A percentile compares a stretch with the other conserved stretches of the same genome.
Evolutionary conservation across 2,113 vertebrate species (phyloP).

Genomic region (Hippoglossus stenolepis): DNA sequence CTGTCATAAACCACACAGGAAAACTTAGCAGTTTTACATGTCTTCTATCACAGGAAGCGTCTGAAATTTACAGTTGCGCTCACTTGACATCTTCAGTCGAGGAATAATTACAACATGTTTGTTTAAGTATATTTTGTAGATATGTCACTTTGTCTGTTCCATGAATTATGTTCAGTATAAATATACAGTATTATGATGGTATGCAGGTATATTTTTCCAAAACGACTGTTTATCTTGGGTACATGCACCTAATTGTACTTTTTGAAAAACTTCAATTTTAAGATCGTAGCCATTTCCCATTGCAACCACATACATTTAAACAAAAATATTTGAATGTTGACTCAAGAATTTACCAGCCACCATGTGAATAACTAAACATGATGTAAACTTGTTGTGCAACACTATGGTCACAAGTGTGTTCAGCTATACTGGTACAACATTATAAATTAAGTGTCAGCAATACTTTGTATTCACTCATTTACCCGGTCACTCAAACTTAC

Average conservation of each 20-base stretch:
- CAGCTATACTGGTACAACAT: not conserved
- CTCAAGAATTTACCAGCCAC: not conserved
- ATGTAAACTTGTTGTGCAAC: not conserved
- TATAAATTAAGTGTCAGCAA: not conserved
- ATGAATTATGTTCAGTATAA: not conserved
- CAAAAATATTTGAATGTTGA: not conserved
- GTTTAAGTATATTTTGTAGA: not conserved
- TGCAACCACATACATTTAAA: not conserved
- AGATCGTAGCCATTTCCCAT: not conserved
- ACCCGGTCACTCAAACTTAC: constrained; percentile 56
- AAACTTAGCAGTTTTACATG: not conserved
- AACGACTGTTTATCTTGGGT: not conserved
- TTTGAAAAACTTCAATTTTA: too few species aligned
- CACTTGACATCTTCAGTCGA: not conserved
- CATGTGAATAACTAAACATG: not conserved
- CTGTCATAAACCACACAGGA: too few species aligned
- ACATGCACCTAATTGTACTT: not conserved
- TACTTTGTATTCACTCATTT: not conserved
- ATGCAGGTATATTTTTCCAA: not conserved
- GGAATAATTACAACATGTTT: not conserved
- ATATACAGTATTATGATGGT: not conserved
- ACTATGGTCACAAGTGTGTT: not conserved
- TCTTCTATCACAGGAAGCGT: not conserved
- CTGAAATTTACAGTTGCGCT: too few species aligned
- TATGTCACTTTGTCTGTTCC: not conserved